Base-by-base conservation (phyloP, 2,797 vertebrate genomes). In the Iguana delicatissima region DNA sequence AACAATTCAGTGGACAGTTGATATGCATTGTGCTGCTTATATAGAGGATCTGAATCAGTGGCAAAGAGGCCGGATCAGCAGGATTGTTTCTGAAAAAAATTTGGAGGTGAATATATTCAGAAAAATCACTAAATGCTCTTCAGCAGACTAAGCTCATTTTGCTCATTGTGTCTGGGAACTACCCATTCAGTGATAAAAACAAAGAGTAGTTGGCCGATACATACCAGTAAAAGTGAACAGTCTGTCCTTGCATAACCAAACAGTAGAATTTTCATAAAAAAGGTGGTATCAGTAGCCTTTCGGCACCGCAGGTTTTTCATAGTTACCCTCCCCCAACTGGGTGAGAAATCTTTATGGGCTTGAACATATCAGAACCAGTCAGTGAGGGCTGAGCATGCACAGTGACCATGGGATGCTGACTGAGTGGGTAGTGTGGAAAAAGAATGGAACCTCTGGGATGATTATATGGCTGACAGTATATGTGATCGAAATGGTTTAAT, bases 1-100 rank as follows among this genome's bases (percentile, higher is more conserved):
- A 72, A 92, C 96, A 0, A 22, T 98, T 82, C 90, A 92, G 29
- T 99, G 98, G 98, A 95, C 98, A 91, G 93, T 79, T 0, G 93
- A 95, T 77, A 98, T 98, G 98, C 95, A 96, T 89, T 99, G 98
- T 93, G 98, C 98, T 91, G 98, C 98, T 87, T 96, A 96, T 0
- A 2, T 98, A 0, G 89, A n/a, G 1, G 96, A 97, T 12, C 93
- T 98, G 90, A 96, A 97, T 86, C 96, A 97, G 69, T 99, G 99
- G 99, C 97, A 97, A 86, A 97, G 99, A 96, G 98, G 98, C 85
- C 97, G 92, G 79, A 96, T 99, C 93, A 96, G 93, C 46, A 97
- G 85, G 64, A 93, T 98, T 93, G 90, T 97, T 22, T 97, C 98
- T 29, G 92, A 96, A 95, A 95, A 93, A 59, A 90, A 91, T 6